Percentiles rank a stretch among this genome's conserved stretches.
phyloP scores from a whole-genome alignment of 37 sponge, comb jelly and placozoan genomes.

The Oopsacas minuta region DNA sequence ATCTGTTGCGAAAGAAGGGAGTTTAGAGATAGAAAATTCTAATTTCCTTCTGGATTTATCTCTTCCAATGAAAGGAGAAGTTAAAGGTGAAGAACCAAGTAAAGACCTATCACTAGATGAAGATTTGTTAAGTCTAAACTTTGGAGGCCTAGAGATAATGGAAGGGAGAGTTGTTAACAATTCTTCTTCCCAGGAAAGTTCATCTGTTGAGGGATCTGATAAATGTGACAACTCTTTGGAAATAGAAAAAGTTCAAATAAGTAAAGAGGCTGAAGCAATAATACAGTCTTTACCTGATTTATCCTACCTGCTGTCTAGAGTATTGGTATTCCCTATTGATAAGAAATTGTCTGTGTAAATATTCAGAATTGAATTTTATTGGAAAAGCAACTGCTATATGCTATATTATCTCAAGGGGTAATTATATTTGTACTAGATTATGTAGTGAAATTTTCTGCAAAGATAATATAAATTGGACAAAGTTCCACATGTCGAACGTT shows the following conservation, averaged over 20 bases:
- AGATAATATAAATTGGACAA: no score
- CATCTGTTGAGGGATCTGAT: background rate
- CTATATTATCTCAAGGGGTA: no score
- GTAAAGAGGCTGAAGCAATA: background rate
- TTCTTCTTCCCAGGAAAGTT: background rate
- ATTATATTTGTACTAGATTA: no score
- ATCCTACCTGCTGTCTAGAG: background rate
- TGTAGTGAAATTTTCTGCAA: no score
- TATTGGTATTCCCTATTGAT: background rate
- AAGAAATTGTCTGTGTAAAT: background rate
- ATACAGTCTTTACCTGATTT: background rate
- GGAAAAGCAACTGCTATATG: no score
- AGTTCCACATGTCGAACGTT: no score
- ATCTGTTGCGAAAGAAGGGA: background rate
- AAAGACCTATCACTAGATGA: background rate
- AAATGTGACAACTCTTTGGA: background rate
- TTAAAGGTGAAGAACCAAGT: background rate
- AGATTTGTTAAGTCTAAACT: background rate
- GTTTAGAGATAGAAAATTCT: background rate
- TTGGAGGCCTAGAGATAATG: background rate
- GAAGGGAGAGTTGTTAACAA: background rate
- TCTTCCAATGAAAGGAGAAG: background rate
- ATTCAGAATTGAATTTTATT: background rate
- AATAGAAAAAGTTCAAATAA: background rate
- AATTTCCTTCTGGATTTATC: background rate